Evolutionary conservation across 2,888 invertebrate genomes (phyloP).

Genomic region (Graphium colonna): DNA sequence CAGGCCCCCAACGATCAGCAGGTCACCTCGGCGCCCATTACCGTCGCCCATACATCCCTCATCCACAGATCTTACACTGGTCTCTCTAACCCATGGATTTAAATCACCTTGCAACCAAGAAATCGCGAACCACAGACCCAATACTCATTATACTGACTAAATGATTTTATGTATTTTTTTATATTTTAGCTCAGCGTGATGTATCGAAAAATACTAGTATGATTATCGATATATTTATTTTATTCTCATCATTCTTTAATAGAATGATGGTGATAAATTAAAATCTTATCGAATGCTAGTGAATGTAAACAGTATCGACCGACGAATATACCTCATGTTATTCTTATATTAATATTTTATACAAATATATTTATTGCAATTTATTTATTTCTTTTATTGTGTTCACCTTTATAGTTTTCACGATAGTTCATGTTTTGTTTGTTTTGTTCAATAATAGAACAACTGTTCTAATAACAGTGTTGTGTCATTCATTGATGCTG

Average conservation of each 20-base stretch:
- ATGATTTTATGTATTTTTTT: too few relatives aligned
- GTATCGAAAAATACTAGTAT: too few relatives aligned
- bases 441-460: too few relatives aligned
- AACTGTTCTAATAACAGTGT: too few relatives aligned
- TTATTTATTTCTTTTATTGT: not conserved
- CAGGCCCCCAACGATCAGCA: conserved; percentile 1
- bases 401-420: not conserved
- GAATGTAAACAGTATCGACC: not conserved
- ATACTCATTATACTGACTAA: not conserved
- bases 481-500: too few relatives aligned
- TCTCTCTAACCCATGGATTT: conserved; percentile 10
- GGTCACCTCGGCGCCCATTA: conserved; percentile 3
- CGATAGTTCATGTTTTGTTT: too few relatives aligned
- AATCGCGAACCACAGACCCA: not conserved
- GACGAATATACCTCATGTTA: conserved; percentile 11
- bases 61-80: conserved; percentile 9
- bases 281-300: not conserved
- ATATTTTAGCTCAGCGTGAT: not conserved
- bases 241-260: not conserved
- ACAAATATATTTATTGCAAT: conserved; percentile 6
- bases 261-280: not conserved
- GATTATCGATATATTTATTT: too few relatives aligned
- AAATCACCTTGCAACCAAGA: not conserved
- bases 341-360: not conserved
- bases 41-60: conserved; percentile 7